A percentile compares a stretch with the other conserved stretches of the same genome.
phyloP scores from a whole-genome alignment of 2,797 vertebrate species.

The Tenualosa thibaudeaui region DNA sequence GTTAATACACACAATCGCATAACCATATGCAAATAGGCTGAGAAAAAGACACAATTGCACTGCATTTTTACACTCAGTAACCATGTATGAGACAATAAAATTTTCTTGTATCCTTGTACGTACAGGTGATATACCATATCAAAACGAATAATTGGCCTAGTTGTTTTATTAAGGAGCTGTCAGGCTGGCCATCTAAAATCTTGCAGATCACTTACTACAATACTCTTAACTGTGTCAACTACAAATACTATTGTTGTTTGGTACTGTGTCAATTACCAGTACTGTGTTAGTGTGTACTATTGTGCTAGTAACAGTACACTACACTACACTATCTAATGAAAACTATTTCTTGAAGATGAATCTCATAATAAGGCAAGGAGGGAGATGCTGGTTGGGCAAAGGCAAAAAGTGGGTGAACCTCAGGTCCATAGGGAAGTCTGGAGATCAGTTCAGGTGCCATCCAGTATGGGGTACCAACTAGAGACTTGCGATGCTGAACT shows the following conservation, averaged over 20 bases:
- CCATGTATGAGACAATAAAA: too few species aligned
- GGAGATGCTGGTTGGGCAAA: not conserved
- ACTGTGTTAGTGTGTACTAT: not conserved
- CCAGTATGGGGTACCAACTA: conserved; percentile 96
- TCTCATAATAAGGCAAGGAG: not conserved
- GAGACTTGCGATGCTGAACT: conserved; percentile 89
- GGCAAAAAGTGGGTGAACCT: conserved; percentile 68
- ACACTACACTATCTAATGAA: not conserved
- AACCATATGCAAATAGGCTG: not conserved
- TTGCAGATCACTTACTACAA: not conserved
- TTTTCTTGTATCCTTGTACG: too few species aligned
- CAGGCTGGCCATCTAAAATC: too few species aligned
- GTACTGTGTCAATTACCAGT: too few species aligned
- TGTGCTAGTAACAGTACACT: not conserved
- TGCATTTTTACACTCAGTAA: too few species aligned
- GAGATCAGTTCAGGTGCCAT: conserved; percentile 98
- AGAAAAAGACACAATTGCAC: too few species aligned
- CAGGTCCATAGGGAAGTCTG: conserved; percentile 89
- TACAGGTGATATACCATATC: not conserved
- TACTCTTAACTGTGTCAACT: not conserved
- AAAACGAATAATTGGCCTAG: not conserved
- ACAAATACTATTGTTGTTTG: not conserved
- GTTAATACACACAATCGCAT: not conserved
- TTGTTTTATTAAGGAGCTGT: not conserved
- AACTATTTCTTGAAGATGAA: not conserved